Conservation (phyloP, 2,113 vertebrate species). For the Tetrax tetrax region DNA sequence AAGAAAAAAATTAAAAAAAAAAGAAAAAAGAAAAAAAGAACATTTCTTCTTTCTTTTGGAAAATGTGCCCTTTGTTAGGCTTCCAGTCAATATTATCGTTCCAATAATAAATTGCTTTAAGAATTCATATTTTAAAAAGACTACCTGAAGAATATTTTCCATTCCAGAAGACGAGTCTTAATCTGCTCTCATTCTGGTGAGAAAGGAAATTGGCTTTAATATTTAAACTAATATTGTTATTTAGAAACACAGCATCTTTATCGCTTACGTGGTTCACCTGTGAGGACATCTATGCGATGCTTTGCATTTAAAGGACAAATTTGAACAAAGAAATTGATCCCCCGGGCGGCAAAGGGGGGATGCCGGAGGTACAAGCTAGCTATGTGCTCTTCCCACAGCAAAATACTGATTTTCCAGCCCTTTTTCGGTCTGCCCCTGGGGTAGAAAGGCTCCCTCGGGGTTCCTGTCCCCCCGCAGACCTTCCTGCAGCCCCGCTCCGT, state of each 20-base stretch:
- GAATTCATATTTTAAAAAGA: neutral
- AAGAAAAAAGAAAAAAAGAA: neutral
- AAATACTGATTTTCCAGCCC: neutral
- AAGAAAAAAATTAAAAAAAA: neutral
- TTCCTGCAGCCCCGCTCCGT: neutral
- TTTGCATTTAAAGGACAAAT: neutral
- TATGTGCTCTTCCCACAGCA: neutral
- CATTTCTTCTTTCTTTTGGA: neutral
- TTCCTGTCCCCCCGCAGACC: neutral
- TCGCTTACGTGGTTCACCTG: neutral
- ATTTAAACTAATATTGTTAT: neutral
- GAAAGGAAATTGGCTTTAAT: neutral
- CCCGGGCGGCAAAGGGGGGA: neutral
- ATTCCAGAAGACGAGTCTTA: neutral
- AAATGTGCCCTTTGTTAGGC: neutral
- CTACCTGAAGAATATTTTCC: neutral
- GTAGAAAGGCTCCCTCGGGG: neutral
- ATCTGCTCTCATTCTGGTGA: neutral
- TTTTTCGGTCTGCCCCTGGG: neutral
- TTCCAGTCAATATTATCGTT: neutral
- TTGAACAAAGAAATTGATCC: fast-evolving
- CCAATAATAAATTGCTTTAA: neutral
- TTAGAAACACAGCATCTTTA: fast-evolving
- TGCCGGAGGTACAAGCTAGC: neutral
- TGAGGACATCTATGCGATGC: fast-evolving